These are phyloP conservation scores for Sturmia bella DNA, from an alignment of 2,888 invertebrate genomes.

Conservation along the genomic window DNA sequence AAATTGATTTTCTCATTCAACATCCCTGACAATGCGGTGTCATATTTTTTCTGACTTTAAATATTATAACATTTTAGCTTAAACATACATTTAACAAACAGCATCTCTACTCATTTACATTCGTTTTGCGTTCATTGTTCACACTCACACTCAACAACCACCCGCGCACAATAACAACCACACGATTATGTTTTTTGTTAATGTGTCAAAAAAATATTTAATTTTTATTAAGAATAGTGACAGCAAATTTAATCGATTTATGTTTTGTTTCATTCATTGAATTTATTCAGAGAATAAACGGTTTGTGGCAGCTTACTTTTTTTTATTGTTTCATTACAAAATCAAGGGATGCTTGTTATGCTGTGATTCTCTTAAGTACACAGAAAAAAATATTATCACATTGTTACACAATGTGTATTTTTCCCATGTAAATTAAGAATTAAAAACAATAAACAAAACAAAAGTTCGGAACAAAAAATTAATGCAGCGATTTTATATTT, in stretches of 20 bases:
- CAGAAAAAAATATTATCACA: background rate
- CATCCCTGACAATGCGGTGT: no score
- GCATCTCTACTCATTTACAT: background rate
- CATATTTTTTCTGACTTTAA: no score
- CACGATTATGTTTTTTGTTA: conserved; percentile 67
- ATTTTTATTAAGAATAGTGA: conserved; percentile 71
- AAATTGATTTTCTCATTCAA: no score
- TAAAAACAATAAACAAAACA: no score
- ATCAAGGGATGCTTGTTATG: conserved; percentile 34
- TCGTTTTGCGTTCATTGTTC: background rate
- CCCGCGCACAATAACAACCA: conserved; percentile 46
- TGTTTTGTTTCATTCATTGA: conserved; percentile 57
- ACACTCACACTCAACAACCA: no score
- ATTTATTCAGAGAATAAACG: conserved; percentile 52
- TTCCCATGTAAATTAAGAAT: no score
- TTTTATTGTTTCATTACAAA: conserved; percentile 5
- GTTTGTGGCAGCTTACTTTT: conserved; percentile 61
- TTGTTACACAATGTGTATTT: no score
- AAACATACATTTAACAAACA: background rate
- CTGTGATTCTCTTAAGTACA: background rate
- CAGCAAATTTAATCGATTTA: conserved; percentile 80
- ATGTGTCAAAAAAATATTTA: conserved; percentile 77
- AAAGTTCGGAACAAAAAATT: no score
- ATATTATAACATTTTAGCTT: background rate
- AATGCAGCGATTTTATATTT: no score